Conservation (phyloP, 2,888 invertebrate species). For the Argyra leucocephala region DNA sequence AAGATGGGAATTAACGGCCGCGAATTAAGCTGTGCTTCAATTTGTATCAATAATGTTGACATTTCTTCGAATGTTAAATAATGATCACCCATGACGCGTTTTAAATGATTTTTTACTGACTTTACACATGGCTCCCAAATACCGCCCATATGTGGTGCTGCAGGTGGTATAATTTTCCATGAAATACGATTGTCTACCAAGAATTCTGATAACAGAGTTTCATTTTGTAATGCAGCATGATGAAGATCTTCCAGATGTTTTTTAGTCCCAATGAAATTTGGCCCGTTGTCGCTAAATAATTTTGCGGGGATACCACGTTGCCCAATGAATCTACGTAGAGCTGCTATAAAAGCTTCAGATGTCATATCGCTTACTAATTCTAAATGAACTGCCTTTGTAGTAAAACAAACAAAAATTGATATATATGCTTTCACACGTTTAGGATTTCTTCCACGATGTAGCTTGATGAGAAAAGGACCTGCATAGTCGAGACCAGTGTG, state of each 20-base stretch:
- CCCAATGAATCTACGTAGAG: constrained; percentile 24
- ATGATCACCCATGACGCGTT: constrained; percentile 24
- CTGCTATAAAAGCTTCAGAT: constrained; percentile 25
- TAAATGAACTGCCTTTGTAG: constrained; percentile 12
- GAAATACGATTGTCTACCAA: not conserved
- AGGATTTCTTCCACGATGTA: constrained; percentile 15
- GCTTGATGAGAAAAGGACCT: too few species aligned
- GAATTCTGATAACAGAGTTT: constrained; percentile 28
- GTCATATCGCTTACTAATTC: too few species aligned
- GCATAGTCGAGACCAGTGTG: too few species aligned
- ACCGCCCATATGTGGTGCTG: constrained; percentile 29
- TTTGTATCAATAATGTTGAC: too few species aligned
- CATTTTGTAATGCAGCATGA: constrained; percentile 4
- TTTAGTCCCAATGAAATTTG: constrained; percentile 27
- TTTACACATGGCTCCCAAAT: constrained; percentile 31
- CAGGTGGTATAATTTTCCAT: constrained; percentile 21
- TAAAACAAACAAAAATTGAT: constrained; percentile 24
- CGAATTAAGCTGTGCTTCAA: too few species aligned
- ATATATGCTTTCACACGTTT: constrained; percentile 23
- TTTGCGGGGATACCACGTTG: constrained; percentile 24
- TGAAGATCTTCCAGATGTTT: constrained; percentile 3
- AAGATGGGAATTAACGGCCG: constrained; percentile 18
- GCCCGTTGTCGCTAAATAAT: too few species aligned
- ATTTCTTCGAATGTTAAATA: too few species aligned
- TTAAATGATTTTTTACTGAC: constrained; percentile 28